Evolutionary conservation across 2,113 vertebrate genomes (phyloP).

Genomic region (Petroica traversi): DNA sequence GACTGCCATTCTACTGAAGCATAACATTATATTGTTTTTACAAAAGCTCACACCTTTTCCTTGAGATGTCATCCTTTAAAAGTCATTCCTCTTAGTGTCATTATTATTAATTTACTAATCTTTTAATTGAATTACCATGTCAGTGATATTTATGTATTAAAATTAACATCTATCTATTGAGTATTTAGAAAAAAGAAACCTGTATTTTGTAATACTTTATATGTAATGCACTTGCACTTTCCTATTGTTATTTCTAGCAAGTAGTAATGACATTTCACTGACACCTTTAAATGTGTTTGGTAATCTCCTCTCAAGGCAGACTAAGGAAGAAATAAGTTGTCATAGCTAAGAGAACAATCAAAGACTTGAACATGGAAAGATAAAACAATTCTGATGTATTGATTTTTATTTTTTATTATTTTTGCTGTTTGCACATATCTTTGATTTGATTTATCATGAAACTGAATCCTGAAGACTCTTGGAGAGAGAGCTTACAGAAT

Average conservation of each 20-base stretch:
- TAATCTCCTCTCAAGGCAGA: neutral
- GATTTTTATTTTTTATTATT: neutral
- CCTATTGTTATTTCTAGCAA: neutral
- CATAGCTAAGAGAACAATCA: neutral
- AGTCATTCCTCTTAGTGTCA: neutral
- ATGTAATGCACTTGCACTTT: neutral
- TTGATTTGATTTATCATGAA: neutral
- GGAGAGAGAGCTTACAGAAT: neutral
- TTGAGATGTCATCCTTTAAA: neutral
- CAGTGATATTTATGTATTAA: neutral
- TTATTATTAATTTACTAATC: neutral
- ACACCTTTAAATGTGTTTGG: neutral
- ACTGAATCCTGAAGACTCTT: neutral
- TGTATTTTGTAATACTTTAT: neutral
- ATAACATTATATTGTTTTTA: accelerated
- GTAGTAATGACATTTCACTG: neutral
- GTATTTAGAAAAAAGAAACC: neutral
- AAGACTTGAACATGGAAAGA: neutral
- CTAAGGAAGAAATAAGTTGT: neutral
- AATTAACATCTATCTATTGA: neutral
- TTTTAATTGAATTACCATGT: neutral
- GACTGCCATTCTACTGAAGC: neutral
- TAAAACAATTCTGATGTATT: neutral
- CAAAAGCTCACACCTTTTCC: neutral
- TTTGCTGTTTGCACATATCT: neutral